Conservation (phyloP, 2,797 vertebrate species). For the Pagetopsis macropterus region DNA sequence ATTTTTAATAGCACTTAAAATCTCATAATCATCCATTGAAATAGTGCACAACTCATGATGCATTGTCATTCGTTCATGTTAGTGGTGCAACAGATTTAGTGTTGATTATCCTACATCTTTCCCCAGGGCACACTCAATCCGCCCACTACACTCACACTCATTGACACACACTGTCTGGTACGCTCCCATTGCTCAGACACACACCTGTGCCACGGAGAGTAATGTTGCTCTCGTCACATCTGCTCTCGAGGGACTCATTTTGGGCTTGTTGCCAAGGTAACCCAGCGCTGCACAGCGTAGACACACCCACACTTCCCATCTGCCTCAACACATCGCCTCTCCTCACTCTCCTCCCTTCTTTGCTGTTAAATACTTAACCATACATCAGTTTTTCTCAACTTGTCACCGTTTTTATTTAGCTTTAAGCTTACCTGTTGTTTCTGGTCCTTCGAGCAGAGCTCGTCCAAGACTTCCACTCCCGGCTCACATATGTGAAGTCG, state of each 20-base stretch:
- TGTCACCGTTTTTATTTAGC: neutral
- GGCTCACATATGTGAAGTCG: slow-evolving; percentile 86
- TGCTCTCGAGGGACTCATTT: slow-evolving; percentile 76
- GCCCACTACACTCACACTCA: slow-evolving; percentile 62
- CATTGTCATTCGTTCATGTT: slow-evolving; percentile 54
- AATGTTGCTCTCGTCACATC: slow-evolving; percentile 75
- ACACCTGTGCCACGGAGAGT: slow-evolving; percentile 81
- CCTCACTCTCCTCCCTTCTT: slow-evolving; percentile 29
- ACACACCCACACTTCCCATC: slow-evolving; percentile 81
- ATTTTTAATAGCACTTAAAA: slow-evolving; percentile 47
- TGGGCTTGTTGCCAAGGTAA: slow-evolving; percentile 82
- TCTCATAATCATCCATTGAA: slow-evolving; percentile 53
- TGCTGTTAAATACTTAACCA: slow-evolving; percentile 39
- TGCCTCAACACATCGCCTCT: slow-evolving; percentile 53
- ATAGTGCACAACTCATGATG: slow-evolving; percentile 38
- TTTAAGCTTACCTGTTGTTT: slow-evolving; percentile 25
- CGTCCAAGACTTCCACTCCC: slow-evolving; percentile 89
- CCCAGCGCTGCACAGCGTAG: slow-evolving; percentile 61
- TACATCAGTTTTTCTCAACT: slow-evolving; percentile 2
- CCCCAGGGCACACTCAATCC: slow-evolving; percentile 66
- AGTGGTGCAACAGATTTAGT: slow-evolving; percentile 64
- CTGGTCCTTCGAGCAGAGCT: slow-evolving; percentile 82
- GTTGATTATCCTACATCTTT: slow-evolving; percentile 68
- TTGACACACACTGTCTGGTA: slow-evolving; percentile 65
- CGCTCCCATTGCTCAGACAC: slow-evolving; percentile 67